Conservation (phyloP, 2,888 invertebrate genomes). For the Acronicta psi region DNA sequence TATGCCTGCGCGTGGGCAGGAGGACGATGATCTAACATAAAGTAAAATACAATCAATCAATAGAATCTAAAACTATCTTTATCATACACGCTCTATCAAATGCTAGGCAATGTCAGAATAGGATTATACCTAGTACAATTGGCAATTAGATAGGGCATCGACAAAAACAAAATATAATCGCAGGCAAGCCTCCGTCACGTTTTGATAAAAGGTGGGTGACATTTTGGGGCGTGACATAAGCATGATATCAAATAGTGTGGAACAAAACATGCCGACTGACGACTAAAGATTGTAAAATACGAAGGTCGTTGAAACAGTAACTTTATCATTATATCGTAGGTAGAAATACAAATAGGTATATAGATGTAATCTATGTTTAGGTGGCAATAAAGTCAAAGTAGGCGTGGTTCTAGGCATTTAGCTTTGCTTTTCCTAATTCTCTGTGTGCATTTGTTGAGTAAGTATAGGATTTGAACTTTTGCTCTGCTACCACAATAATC, state of each 20-base stretch:
- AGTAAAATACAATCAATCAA: no score
- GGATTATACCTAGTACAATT: constrained; percentile 15
- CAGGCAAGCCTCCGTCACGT: constrained; percentile 27
- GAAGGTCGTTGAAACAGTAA: constrained; percentile 1
- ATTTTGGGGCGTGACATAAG: constrained; percentile 17
- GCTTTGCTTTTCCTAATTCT: no score
- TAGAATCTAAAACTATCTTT: no score
- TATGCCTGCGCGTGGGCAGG: no score
- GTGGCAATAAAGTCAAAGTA: no score
- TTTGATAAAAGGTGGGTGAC: constrained; percentile 24
- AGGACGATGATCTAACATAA: no score
- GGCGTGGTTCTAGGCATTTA: no score
- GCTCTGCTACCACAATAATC: no score
- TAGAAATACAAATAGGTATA: not conserved
- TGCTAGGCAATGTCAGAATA: constrained; percentile 3
- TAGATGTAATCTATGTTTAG: not conserved
- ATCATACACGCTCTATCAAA: not conserved
- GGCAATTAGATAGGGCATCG: constrained; percentile 6
- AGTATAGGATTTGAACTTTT: no score
- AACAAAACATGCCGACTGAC: not conserved
- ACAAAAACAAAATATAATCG: constrained; percentile 7
- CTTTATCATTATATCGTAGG: no score
- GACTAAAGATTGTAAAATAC: not conserved
- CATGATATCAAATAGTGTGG: constrained; percentile 11
- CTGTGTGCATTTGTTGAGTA: no score